phyloP scores from a whole-genome alignment of 2,113 vertebrate genomes.

The Tachycineta bicolor region DNA sequence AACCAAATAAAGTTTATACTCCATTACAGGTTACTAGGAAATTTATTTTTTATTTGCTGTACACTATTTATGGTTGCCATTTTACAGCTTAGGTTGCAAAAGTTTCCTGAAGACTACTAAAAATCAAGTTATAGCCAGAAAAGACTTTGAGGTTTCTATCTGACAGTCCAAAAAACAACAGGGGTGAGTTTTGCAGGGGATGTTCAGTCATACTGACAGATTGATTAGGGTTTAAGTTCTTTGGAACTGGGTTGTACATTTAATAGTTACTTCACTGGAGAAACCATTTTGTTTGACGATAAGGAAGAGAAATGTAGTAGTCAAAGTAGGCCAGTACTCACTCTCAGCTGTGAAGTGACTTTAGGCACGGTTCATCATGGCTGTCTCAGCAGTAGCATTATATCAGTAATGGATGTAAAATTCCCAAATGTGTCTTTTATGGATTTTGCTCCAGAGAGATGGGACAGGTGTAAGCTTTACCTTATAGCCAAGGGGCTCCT shows the following conservation, averaged over 20 bases:
- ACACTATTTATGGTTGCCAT: neutral
- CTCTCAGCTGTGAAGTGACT: neutral
- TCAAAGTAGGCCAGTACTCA: neutral
- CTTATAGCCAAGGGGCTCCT: neutral
- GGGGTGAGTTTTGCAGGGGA: neutral
- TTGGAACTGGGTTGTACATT: neutral
- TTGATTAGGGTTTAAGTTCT: neutral
- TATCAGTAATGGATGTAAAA: neutral
- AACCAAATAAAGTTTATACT: neutral
- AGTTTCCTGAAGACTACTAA: neutral
- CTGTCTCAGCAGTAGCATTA: neutral
- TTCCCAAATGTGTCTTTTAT: neutral
- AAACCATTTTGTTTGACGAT: neutral
- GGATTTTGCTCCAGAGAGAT: neutral
- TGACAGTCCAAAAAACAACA: neutral
- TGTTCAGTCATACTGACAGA: neutral
- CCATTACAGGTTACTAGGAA: neutral
- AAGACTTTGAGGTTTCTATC: neutral
- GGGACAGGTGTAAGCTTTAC: neutral
- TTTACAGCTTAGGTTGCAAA: neutral
- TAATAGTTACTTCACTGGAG: neutral
- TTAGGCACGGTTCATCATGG: fast-evolving
- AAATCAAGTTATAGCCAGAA: neutral
- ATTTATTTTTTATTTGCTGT: neutral
- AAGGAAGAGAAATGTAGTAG: neutral